phyloP scores from a whole-genome alignment of 2,888 invertebrate genomes.

The Pyralis farinalis region DNA sequence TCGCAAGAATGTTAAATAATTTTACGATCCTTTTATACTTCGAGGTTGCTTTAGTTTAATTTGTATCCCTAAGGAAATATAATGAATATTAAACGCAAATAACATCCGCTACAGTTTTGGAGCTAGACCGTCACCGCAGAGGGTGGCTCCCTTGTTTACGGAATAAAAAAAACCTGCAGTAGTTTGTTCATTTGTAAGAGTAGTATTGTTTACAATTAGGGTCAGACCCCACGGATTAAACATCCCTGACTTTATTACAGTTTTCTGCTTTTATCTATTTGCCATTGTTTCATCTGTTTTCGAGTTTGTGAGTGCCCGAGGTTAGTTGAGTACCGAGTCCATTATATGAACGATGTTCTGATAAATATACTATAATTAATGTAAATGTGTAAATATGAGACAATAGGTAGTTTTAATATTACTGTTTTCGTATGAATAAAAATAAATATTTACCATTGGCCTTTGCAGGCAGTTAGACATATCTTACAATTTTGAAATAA shows the following conservation, averaged over 20 bases:
- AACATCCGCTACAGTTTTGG: slow-evolving; percentile 3
- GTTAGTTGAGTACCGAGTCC: neutral
- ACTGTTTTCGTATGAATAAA: too few relatives aligned
- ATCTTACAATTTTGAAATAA: too few relatives aligned
- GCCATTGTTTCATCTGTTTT: slow-evolving; percentile 16
- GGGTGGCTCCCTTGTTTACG: slow-evolving; percentile 10
- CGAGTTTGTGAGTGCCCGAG: slow-evolving; percentile 4
- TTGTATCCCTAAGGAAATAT: neutral
- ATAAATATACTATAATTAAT: too few relatives aligned
- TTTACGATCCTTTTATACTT: too few relatives aligned
- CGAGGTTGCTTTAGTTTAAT: too few relatives aligned
- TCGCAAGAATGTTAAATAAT: too few relatives aligned
- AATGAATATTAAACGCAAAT: slow-evolving; percentile 10
- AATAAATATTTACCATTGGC: too few relatives aligned
- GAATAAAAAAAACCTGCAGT: slow-evolving; percentile 36
- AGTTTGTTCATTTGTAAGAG: slow-evolving; percentile 53
- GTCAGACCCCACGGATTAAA: slow-evolving; percentile 40
- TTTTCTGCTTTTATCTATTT: slow-evolving; percentile 28
- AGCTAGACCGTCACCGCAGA: neutral
- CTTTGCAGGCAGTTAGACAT: too few relatives aligned
- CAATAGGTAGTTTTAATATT: too few relatives aligned
- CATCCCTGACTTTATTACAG: slow-evolving; percentile 37
- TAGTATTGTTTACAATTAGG: slow-evolving; percentile 59
- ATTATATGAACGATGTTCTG: too few relatives aligned
- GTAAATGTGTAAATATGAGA: too few relatives aligned